Percentiles rank a stretch among this genome's conserved stretches.
Evolutionary conservation across 2,113 vertebrate species (phyloP).

Genomic region (Vanacampus margaritifer): DNA sequence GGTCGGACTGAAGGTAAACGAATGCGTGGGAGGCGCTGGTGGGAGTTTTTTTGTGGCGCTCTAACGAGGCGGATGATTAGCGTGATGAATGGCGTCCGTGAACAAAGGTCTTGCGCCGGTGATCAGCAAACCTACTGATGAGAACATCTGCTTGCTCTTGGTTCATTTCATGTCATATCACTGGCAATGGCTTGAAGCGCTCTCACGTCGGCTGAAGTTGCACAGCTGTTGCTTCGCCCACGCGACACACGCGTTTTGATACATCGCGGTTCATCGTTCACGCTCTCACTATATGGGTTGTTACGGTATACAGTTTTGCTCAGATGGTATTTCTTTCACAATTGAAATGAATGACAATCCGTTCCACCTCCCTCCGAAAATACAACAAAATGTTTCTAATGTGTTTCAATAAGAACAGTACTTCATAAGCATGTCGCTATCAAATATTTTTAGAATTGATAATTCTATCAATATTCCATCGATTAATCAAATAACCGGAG

Average conservation of each 20-base stretch:
- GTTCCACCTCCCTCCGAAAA: no score
- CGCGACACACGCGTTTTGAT: neutral
- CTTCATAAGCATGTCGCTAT: no score
- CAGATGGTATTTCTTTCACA: no score
- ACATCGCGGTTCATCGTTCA: no score
- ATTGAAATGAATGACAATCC: no score
- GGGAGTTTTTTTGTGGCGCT: neutral
- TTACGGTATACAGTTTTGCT: no score
- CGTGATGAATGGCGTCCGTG: neutral
- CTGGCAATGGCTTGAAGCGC: neutral
- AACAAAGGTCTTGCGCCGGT: neutral
- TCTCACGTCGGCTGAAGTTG: neutral
- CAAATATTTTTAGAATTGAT: no score
- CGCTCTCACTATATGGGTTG: no score
- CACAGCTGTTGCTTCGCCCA: neutral
- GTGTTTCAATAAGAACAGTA: no score
- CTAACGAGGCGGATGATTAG: neutral
- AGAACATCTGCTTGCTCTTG: conserved; percentile 10
- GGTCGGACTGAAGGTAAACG: conserved; percentile 27
- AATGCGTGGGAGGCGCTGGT: conserved; percentile 14
- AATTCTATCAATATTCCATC: no score
- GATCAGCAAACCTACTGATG: neutral
- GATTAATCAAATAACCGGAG: no score
- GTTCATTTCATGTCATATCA: neutral
- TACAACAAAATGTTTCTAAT: no score